Evolutionary conservation across 2,113 vertebrate species (phyloP), one percentile per base, ranked within the genome.

Genomic region (Pardalotus punctatus): DNA sequence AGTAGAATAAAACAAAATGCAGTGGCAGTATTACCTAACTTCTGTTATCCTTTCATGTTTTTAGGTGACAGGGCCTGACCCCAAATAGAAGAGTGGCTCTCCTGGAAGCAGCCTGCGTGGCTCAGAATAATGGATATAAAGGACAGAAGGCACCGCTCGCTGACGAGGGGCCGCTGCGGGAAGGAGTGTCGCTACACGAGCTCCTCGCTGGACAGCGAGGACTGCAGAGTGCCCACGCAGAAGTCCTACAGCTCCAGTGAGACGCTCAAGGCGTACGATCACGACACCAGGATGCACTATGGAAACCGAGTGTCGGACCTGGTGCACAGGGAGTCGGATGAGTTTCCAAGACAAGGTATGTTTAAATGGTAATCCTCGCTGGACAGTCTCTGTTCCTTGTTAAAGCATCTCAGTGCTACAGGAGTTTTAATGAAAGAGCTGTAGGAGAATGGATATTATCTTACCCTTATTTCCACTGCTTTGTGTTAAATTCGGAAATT

Each of bases 181-280:
- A 99, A 99, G 96, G 99, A 99, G 61, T 98, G 98, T 86, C 99
- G 99, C 94, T 99, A 99, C 86, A 99, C 98, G 4, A 99, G 99
- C 56, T 99, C 99, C 28, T 99, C 99, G 28, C 97, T 99, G 97
- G 99, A 99, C 93, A 96, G 98, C 3, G 99, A 99, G 12, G 99
- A 99, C 96, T 99, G 99, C 92, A 98, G 99, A 8, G 99, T 99
- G 58, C 99, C 99, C 53, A 99, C 99, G 1, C 99, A 99, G 98
- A 99, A 99, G 90, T 99, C 99, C 33, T 99, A 99, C 96, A 99
- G 99, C 98, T 99, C 99, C 93, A 99, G 99, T 3, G 99, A 99
- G 98, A 99, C 99, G 0, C 98, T 99, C 51, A 99, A 99, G 96
- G 99, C 99, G 0, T 99, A 99, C 9, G 99, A 99, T 92, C 99